These are phyloP conservation scores for Sebastes flavidus DNA, from an alignment of 2,797 vertebrate species.

Conservation along the genomic window DNA sequence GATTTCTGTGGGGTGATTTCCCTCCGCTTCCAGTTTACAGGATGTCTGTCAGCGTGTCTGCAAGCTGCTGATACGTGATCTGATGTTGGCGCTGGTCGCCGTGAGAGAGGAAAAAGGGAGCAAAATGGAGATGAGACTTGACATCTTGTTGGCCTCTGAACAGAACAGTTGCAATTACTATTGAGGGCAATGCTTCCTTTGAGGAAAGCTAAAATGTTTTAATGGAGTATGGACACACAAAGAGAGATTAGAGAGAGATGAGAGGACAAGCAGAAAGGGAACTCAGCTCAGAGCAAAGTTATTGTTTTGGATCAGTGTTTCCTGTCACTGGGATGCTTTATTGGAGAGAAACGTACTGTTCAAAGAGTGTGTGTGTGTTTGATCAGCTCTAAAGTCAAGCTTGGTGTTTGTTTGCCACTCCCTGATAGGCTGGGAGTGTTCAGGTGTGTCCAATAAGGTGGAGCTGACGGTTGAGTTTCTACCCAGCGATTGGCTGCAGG, in stretches of 20 bases:
- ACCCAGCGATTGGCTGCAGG: slow-evolving; percentile 60
- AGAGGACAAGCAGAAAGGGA: neutral
- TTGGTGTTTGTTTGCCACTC: slow-evolving; percentile 33
- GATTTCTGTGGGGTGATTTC: slow-evolving; percentile 32
- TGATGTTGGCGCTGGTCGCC: slow-evolving; percentile 35
- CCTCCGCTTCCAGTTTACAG: slow-evolving; percentile 53
- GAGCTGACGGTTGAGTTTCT: slow-evolving; percentile 27
- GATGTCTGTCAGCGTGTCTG: slow-evolving; percentile 68
- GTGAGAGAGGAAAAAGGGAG: slow-evolving; percentile 7
- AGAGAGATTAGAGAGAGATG: neutral
- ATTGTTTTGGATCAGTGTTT: slow-evolving; percentile 11
- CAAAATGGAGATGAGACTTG: slow-evolving; percentile 37
- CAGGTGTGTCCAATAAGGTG: slow-evolving; percentile 51
- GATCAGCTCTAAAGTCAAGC: slow-evolving; percentile 5
- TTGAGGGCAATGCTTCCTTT: slow-evolving; percentile 12
- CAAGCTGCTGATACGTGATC: slow-evolving; percentile 65
- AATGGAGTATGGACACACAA: neutral
- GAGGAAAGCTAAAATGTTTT: slow-evolving; percentile 19
- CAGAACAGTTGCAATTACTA: slow-evolving; percentile 22
- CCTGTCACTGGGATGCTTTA: neutral
- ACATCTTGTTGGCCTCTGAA: slow-evolving; percentile 43
- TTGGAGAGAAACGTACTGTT: neutral
- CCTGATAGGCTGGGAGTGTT: slow-evolving; percentile 46
- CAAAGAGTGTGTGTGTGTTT: slow-evolving; percentile 9
- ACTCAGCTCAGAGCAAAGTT: neutral